These are phyloP conservation scores for Lontra canadensis DNA, from an alignment of 2,113 vertebrate species.

Conservation along the genomic window DNA sequence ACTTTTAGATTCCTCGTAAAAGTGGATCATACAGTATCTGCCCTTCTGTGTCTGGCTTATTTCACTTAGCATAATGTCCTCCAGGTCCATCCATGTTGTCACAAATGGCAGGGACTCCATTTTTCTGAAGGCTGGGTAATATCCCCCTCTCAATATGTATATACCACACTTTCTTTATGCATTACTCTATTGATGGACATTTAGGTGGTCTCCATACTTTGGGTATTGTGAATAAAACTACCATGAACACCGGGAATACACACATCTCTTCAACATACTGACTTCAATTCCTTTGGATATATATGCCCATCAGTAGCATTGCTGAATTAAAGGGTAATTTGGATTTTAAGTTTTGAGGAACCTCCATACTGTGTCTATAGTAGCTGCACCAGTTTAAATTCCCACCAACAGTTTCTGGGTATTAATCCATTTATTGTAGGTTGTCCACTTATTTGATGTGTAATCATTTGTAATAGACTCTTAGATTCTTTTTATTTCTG, in stretches of 20 bases:
- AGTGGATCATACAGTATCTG: not conserved
- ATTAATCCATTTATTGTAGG: not conserved
- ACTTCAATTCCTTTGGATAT: not conserved
- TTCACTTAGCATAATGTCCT: not conserved
- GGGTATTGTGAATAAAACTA: not conserved
- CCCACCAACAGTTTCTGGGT: not conserved
- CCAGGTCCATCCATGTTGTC: not conserved
- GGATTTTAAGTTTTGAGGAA: not conserved
- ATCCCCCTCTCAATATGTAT: not conserved
- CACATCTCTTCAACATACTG: not conserved
- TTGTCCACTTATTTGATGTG: not conserved
- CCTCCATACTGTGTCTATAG: not conserved
- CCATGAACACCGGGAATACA: not conserved
- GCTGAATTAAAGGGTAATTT: not conserved
- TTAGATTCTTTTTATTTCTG: not conserved
- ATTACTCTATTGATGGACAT: not conserved
- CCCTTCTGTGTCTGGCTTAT: not conserved
- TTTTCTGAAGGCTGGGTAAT: not conserved
- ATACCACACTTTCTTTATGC: not conserved
- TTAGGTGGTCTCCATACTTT: not conserved
- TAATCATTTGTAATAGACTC: not conserved
- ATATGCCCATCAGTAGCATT: not conserved
- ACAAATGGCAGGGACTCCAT: not conserved
- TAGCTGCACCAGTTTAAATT: not conserved
- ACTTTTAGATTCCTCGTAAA: not conserved